Base-by-base conservation (phyloP, 1,140 invertebrate species). In the Leptinotarsa undecemlineata region DNA sequence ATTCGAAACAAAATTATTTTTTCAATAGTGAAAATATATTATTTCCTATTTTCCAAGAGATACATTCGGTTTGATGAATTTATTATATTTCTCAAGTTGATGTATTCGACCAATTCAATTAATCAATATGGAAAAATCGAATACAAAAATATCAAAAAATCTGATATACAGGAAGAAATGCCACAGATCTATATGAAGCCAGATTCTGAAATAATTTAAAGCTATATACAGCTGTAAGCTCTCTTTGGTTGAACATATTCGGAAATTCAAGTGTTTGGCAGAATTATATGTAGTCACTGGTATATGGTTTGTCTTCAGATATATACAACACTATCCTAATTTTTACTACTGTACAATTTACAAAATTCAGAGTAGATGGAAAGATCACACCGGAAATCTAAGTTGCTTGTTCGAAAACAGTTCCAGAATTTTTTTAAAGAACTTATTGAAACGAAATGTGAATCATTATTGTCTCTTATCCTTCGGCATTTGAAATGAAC, bases 151-250 rank as follows among this genome's bases (percentile, higher is more conserved):
- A 0, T 3, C 2, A 8, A 42, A 33, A 11, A 42, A 42, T 42
- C 33, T 42, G 33, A 57, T n/a, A 15, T 8, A 57, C n/a, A 19
- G 51, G 4, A 57, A 14, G 72, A 78, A 78, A 60, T 74, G 51
- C 51, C 17, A 75, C 77, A 42, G 64, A 66, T 61, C 71, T 74
- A 74, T 76, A 74, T 75, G 75, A 74, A 71, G 63, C 51, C 51
- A 15, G 14, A 57, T 57, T 57, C 14, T 57, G 60, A 72, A 71
- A 79, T 79, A 79, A 79, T 48, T 79, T 79, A 79, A 79, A 79
- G 78, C 78, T 74, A 76, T 77, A 72, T 79, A 79, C 78, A 79
- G 74, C 74, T 72, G 72, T 74, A 79, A 79, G 78, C 78, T 76
- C 76, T 77, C 78, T 79, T 79, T 79, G 78, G 78, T 77, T 74